phyloP scores from a whole-genome alignment of 2,888 invertebrate genomes.

The Pedicia rivosa region DNA sequence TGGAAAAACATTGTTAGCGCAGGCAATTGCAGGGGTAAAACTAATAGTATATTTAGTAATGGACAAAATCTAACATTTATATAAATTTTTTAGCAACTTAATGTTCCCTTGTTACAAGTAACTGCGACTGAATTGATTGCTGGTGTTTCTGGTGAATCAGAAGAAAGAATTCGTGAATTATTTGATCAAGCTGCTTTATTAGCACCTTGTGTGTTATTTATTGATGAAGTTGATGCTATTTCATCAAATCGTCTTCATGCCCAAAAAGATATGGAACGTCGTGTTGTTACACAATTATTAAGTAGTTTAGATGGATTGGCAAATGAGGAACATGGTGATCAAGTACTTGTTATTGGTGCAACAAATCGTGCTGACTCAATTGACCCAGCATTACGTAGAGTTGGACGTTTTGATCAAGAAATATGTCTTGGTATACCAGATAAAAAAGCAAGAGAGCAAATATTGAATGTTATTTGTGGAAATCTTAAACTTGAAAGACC shows the following conservation, averaged over 20 bases:
- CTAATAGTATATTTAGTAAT: not conserved
- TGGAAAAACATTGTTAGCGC: slow-evolving; percentile 71
- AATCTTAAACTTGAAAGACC: slow-evolving; percentile 49
- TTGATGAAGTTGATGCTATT: slow-evolving; percentile 96
- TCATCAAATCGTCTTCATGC: slow-evolving; percentile 79
- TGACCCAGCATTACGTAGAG: slow-evolving; percentile 81
- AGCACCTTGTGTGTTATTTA: slow-evolving; percentile 74
- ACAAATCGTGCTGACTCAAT: slow-evolving; percentile 86
- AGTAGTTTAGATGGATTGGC: slow-evolving; percentile 64
- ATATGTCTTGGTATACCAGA: slow-evolving; percentile 89
- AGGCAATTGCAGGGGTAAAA: slow-evolving; percentile 63
- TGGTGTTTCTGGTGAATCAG: slow-evolving; percentile 92
- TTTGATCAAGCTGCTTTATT: slow-evolving; percentile 74
- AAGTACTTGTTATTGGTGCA: slow-evolving; percentile 73
- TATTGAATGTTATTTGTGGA: slow-evolving; percentile 54
- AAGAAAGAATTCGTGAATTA: slow-evolving; percentile 77
- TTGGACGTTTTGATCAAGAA: slow-evolving; percentile 89
- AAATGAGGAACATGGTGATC: slow-evolving; percentile 25
- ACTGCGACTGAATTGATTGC: slow-evolving; percentile 86
- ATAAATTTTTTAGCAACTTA: slow-evolving; percentile 50
- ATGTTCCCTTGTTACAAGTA: slow-evolving; percentile 69
- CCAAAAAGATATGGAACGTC: slow-evolving; percentile 87
- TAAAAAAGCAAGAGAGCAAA: slow-evolving; percentile 61
- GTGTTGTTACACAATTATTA: slow-evolving; percentile 86
- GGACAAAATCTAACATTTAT: not conserved